Conservation (phyloP, 2,113 vertebrate species). For the Laticauda laticaudata region DNA sequence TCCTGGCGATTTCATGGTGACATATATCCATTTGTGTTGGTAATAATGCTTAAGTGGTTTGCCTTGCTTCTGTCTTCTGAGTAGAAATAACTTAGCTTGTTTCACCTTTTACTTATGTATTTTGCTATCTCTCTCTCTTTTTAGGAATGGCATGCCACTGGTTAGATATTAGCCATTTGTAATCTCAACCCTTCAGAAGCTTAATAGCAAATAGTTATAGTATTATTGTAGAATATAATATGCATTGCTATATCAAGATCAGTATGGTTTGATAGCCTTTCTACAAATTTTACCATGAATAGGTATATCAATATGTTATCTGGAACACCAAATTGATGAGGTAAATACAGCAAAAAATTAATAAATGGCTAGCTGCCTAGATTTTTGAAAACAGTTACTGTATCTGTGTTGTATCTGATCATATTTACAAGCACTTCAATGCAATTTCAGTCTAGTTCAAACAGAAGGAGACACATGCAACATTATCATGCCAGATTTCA, state of each 20-base stretch:
- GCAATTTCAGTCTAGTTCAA: neutral
- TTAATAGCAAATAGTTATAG: neutral
- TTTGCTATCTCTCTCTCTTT: neutral
- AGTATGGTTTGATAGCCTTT: neutral
- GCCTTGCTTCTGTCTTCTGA: neutral
- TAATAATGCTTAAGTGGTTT: neutral
- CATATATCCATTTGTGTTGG: neutral
- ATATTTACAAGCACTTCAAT: neutral
- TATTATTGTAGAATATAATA: neutral
- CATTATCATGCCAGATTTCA: neutral
- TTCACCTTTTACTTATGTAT: neutral
- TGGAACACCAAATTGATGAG: accelerated
- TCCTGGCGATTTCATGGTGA: neutral
- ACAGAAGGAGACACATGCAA: neutral
- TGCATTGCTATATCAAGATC: neutral
- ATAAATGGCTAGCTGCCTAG: neutral
- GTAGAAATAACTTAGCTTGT: neutral
- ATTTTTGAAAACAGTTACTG: neutral
- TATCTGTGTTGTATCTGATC: neutral
- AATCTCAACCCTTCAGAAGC: neutral
- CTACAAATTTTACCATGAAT: neutral
- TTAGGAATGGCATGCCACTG: neutral
- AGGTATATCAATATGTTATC: accelerated
- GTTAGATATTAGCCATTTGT: neutral
- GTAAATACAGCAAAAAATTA: neutral